Evolutionary conservation across 1,140 invertebrate species (phyloP).

Genomic region (Idris sp.): DNA sequence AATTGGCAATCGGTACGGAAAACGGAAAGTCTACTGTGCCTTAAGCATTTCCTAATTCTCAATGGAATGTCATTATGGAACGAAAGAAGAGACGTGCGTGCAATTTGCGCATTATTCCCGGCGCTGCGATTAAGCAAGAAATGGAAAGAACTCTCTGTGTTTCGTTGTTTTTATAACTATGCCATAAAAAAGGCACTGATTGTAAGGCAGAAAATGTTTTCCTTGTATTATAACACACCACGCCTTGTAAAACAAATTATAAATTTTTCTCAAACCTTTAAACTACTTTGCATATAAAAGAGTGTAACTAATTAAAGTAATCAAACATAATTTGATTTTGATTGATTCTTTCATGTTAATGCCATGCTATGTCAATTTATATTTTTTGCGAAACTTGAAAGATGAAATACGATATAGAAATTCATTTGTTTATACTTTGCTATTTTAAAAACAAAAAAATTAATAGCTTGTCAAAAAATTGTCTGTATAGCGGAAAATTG

Average conservation of each 20-base stretch:
- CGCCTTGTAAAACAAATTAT: conserved; percentile 8
- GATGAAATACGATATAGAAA: no score
- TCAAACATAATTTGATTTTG: conserved; percentile 28
- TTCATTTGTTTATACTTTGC: no score
- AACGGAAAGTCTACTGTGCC: conserved; percentile 27
- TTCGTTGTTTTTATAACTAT: conserved; percentile 21
- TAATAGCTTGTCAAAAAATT: no score
- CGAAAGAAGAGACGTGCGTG: conserved; percentile 46
- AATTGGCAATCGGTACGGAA: conserved; percentile 34
- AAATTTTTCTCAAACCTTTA: not conserved
- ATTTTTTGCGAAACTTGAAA: not conserved
- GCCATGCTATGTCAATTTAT: not conserved
- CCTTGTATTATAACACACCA: not conserved
- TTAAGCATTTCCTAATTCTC: conserved; percentile 36
- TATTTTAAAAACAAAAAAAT: no score
- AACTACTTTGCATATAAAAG: conserved; percentile 1
- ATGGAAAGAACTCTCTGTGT: conserved; percentile 19
- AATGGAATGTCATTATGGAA: conserved; percentile 37
- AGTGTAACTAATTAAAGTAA: conserved; percentile 22
- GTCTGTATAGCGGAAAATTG: no score
- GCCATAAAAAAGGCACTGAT: conserved; percentile 26
- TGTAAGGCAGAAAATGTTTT: conserved; percentile 28
- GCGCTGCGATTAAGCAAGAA: conserved; percentile 36
- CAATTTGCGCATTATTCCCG: conserved; percentile 40
- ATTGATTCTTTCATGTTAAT: not conserved